These are phyloP conservation scores for Scaptomyza pallida DNA, from an alignment of 1,140 invertebrate genomes.

Conservation along the genomic window DNA sequence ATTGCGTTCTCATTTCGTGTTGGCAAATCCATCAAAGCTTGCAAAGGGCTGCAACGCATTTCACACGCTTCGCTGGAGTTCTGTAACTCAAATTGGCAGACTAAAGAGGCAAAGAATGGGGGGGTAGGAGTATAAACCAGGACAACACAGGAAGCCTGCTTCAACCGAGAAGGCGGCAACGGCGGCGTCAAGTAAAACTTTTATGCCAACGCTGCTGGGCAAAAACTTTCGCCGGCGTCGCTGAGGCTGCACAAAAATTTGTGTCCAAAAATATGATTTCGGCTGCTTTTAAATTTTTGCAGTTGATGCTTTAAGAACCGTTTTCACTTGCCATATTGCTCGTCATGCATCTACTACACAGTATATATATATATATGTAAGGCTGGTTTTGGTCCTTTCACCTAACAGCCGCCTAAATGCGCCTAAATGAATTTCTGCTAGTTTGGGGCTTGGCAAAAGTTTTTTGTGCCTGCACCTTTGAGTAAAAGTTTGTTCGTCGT, in stretches of 20 bases:
- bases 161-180: slow-evolving; percentile 15
- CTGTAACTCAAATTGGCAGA: slow-evolving; percentile 73
- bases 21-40: slow-evolving; percentile 71
- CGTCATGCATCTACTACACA: slow-evolving; percentile 3
- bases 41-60: slow-evolving; percentile 71
- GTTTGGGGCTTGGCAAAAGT: slow-evolving; percentile 56
- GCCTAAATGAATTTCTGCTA: slow-evolving; percentile 73
- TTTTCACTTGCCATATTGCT: slow-evolving; percentile 35
- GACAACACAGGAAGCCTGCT: slow-evolving; percentile 36
- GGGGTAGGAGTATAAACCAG: no score
- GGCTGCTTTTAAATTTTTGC: slow-evolving; percentile 46
- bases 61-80: slow-evolving; percentile 77
- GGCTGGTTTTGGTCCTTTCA: slow-evolving; percentile 18
- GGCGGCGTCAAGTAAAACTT: slow-evolving; percentile 54
- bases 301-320: slow-evolving; percentile 56
- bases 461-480: slow-evolving; percentile 65
- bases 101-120: slow-evolving; percentile 18
- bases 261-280: slow-evolving; percentile 67
- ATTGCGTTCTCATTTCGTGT: slow-evolving; percentile 46
- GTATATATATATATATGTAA: neutral
- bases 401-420: slow-evolving; percentile 60
- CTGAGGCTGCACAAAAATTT: slow-evolving; percentile 72
- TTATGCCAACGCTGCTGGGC: slow-evolving; percentile 67
- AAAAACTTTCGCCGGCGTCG: slow-evolving; percentile 64
- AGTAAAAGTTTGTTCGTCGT: slow-evolving; percentile 56